These are phyloP conservation scores for Tholera decimalis DNA, from an alignment of 2,888 invertebrate genomes.

Conservation along the genomic window DNA sequence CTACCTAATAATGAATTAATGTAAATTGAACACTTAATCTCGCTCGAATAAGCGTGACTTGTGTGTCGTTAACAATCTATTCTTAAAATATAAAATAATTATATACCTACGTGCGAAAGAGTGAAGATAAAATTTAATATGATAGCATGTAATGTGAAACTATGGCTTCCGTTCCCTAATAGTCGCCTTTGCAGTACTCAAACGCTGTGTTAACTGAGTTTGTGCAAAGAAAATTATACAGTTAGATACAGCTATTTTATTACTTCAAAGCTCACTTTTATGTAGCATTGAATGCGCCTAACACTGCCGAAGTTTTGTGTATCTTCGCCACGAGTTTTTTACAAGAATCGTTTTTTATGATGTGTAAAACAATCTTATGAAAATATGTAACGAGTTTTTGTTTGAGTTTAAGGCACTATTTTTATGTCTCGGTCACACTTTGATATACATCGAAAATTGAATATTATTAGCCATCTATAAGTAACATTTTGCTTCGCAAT, in stretches of 20 bases:
- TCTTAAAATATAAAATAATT: constrained; percentile 27
- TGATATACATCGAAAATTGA: constrained; percentile 43
- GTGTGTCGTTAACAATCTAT: constrained; percentile 9
- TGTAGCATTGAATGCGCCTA: constrained; percentile 59
- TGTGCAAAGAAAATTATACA: constrained; percentile 46
- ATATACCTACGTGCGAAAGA: not conserved
- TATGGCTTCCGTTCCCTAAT: constrained; percentile 27
- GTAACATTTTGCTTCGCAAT: constrained; percentile 12
- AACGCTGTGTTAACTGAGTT: constrained; percentile 39
- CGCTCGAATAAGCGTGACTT: not conserved
- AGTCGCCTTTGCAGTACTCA: constrained; percentile 6
- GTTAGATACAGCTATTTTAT: constrained; percentile 49
- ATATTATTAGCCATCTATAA: constrained; percentile 1
- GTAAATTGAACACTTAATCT: not conserved
- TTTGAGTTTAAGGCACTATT: constrained; percentile 52
- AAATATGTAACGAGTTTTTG: constrained; percentile 67
- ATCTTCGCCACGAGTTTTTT: constrained; percentile 45
- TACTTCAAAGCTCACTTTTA: constrained; percentile 51
- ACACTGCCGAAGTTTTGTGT: constrained; percentile 57
- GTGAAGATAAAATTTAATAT: constrained; percentile 3
- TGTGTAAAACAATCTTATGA: constrained; percentile 71
- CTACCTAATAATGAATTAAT: constrained; percentile 5
- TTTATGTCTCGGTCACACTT: constrained; percentile 60
- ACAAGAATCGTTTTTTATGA: constrained; percentile 49
- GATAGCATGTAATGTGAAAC: constrained; percentile 17